These are phyloP conservation scores for Monodelphis domestica DNA, from an alignment of 2,797 vertebrate species.

Conservation along the genomic window DNA sequence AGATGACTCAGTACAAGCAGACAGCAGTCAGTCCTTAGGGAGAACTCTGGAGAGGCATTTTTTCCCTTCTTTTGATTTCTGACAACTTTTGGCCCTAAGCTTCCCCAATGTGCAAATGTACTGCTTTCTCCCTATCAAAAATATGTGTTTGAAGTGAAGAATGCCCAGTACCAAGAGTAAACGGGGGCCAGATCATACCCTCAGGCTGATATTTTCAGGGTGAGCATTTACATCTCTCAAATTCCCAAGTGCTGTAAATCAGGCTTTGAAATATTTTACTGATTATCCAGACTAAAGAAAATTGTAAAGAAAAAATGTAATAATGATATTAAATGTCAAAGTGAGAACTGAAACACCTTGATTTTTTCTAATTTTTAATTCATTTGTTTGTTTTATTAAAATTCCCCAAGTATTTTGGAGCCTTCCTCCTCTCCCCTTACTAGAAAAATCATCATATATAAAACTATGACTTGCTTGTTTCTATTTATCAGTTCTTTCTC, in stretches of 20 bases:
- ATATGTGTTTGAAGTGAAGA: background rate
- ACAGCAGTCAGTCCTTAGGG: background rate
- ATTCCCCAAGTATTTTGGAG: no score
- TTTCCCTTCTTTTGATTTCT: background rate
- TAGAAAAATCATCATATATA: no score
- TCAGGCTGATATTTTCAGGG: background rate
- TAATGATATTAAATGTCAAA: background rate
- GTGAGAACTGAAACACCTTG: background rate
- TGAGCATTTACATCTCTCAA: background rate
- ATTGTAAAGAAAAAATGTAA: conserved; percentile 4
- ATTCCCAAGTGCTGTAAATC: background rate
- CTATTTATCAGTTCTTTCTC: no score
- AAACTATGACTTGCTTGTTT: no score
- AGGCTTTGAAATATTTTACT: background rate
- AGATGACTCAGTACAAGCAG: background rate
- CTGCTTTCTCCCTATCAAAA: background rate
- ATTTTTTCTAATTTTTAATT: no score
- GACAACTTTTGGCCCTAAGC: background rate
- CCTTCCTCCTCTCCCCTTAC: no score
- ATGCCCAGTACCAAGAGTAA: background rate
- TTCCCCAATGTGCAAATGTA: background rate
- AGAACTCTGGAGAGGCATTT: background rate
- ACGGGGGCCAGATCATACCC: background rate
- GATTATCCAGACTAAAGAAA: background rate
- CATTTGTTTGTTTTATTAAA: no score